These are phyloP conservation scores for Saguinus imperator DNA, from an alignment of 2,113 vertebrate genomes.

Conservation along the genomic window DNA sequence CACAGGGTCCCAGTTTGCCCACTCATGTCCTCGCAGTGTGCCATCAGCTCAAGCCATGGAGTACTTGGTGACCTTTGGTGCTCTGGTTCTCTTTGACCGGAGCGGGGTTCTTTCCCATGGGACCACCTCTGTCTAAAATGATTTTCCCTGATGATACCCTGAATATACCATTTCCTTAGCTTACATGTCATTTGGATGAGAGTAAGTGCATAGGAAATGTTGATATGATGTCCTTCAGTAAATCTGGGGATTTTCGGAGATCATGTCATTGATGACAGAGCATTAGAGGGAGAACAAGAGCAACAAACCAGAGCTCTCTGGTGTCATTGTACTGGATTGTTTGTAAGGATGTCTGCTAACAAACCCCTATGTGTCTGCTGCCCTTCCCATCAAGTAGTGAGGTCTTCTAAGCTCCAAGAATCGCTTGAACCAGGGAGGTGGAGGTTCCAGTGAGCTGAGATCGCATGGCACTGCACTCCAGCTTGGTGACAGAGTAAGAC, in stretches of 20 bases:
- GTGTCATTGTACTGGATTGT: background rate
- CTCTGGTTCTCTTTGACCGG: background rate
- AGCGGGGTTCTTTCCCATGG: background rate
- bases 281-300: background rate
- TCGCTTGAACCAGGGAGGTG: too few relatives aligned
- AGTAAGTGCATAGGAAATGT: background rate
- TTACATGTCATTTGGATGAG: background rate
- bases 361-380: background rate
- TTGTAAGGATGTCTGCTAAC: background rate
- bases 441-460: too few relatives aligned
- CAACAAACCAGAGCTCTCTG: background rate
- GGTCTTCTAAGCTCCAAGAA: background rate
- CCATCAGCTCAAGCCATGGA: background rate
- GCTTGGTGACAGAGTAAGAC: too few relatives aligned
- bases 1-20: background rate
- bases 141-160: background rate
- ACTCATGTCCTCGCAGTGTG: background rate
- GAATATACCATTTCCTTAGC: background rate
- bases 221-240: background rate
- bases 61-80: background rate
- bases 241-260: background rate
- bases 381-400: background rate
- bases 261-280: background rate
- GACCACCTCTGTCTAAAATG: background rate
- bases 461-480: too few relatives aligned